phyloP scores from a whole-genome alignment of 2,797 vertebrate species.

The Tokudaia muenninki region DNA sequence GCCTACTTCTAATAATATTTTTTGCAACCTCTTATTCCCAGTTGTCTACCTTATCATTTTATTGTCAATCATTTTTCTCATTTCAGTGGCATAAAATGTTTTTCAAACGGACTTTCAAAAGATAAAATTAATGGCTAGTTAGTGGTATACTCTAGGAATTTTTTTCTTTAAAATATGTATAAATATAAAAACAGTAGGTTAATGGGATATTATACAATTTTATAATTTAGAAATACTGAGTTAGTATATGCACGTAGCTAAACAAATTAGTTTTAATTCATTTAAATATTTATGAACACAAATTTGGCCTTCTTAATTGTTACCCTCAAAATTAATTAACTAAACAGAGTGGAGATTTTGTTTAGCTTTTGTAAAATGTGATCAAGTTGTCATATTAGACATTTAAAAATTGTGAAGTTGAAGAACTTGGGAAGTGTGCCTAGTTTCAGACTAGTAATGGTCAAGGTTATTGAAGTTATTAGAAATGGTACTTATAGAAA shows the following conservation, averaged over 20 bases:
- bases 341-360: conserved; percentile 45
- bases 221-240: conserved; percentile 7
- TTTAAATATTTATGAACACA: conserved; percentile 12
- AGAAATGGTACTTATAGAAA: conserved; percentile 64
- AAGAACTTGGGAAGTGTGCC: conserved; percentile 67
- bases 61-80: not conserved
- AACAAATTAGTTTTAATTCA: not conserved
- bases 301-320: not conserved
- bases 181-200: not conserved
- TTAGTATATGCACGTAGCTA: not conserved
- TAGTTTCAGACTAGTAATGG: conserved; percentile 60
- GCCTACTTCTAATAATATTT: not conserved
- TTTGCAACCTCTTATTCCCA: not conserved
- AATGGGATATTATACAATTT: not conserved
- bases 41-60: not conserved
- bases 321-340: conserved; percentile 29
- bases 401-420: conserved; percentile 42
- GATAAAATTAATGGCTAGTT: not conserved
- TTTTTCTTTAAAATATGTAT: conserved; percentile 19
- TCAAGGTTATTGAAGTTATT: conserved; percentile 73
- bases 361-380: conserved; percentile 61
- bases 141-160: not conserved
- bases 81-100: not conserved
- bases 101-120: not conserved
- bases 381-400: conserved; percentile 68